Evolutionary conservation across 2,888 invertebrate species (phyloP).

Genomic region (Eutolmus rufibarbis): DNA sequence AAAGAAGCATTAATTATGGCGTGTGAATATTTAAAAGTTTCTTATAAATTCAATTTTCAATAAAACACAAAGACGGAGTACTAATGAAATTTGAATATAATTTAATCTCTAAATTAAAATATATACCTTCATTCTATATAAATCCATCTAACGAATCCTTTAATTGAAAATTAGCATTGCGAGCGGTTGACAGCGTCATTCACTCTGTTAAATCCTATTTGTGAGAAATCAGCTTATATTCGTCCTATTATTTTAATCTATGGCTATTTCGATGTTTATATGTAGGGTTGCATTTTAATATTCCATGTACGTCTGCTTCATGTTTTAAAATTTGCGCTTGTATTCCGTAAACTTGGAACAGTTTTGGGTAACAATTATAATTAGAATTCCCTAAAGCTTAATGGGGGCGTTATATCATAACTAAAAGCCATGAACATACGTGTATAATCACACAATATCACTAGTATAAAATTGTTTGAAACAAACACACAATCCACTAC

Average conservation of each 20-base stretch:
- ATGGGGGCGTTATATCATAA: neutral
- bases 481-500: neutral
- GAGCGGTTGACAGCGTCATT: neutral
- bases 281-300: neutral
- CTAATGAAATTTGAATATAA: too few species aligned
- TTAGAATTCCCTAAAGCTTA: neutral
- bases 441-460: neutral
- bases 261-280: neutral
- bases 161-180: neutral
- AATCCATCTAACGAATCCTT: neutral
- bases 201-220: neutral
- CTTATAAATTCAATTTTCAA: too few species aligned
- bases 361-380: neutral
- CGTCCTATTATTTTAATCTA: neutral
- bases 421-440: neutral
- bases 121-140: neutral
- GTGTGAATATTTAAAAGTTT: too few species aligned
- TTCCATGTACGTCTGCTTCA: neutral
- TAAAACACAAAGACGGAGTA: too few species aligned
- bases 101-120: neutral
- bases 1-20: too few species aligned
- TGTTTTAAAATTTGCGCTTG: neutral
- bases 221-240: neutral
- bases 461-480: neutral
- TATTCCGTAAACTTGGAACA: neutral